phyloP scores from a whole-genome alignment of 2,797 vertebrate genomes.

The Nyctalus aviator region DNA sequence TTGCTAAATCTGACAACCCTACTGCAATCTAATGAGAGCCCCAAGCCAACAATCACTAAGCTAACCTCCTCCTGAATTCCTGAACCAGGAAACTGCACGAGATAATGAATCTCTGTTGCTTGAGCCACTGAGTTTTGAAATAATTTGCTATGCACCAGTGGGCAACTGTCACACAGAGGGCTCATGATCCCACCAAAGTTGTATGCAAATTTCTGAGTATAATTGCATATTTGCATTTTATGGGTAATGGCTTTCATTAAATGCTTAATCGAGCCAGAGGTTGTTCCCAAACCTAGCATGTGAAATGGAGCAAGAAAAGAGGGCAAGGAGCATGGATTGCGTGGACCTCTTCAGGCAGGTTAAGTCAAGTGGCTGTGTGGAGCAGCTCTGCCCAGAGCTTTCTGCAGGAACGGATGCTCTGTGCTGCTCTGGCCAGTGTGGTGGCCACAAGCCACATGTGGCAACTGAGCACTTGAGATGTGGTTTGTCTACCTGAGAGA shows the following conservation, averaged over 20 bases:
- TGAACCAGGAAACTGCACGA: not conserved
- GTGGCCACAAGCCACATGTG: not conserved
- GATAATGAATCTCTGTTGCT: constrained; percentile 1
- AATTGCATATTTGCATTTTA: constrained; percentile 25
- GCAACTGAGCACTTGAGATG: not conserved
- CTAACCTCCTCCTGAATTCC: not conserved
- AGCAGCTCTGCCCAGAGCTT: not conserved
- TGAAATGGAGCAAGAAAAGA: constrained; percentile 52
- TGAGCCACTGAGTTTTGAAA: not conserved
- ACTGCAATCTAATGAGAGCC: not conserved
- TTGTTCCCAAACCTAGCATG: not conserved
- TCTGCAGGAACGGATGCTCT: not conserved
- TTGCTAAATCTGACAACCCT: not conserved
- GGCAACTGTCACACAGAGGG: constrained; percentile 1
- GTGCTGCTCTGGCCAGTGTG: not conserved
- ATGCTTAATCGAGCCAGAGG: constrained; percentile 35
- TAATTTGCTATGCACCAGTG: constrained; percentile 5
- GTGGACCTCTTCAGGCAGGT: not conserved
- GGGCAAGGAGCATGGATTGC: not conserved
- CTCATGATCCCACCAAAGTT: not conserved
- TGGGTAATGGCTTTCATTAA: constrained; percentile 45
- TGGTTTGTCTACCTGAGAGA: not conserved
- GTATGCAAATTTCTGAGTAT: constrained; percentile 7
- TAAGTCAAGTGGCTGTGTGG: constrained; percentile 37
- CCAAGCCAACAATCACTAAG: not conserved